Conservation (phyloP, 2,888 invertebrate species). For the Troilus luridus region DNA sequence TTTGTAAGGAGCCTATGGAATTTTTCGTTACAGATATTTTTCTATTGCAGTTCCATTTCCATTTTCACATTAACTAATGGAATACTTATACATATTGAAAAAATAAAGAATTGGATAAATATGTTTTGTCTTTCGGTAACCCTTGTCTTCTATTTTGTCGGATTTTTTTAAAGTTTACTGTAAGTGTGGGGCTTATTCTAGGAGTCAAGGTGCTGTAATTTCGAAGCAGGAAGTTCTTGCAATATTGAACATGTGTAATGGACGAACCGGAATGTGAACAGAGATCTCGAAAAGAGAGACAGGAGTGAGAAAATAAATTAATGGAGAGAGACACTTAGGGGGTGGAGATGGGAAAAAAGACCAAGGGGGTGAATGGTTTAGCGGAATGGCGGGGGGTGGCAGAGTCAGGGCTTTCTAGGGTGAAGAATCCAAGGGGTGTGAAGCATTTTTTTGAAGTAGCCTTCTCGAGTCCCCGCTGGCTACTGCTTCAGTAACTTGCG, state of each 20-base stretch:
- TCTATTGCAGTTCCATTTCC: too few relatives aligned
- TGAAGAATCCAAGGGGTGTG: not conserved
- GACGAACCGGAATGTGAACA: not conserved
- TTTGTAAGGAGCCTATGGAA: too few relatives aligned
- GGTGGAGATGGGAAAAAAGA: not conserved
- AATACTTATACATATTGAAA: too few relatives aligned
- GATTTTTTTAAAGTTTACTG: too few relatives aligned
- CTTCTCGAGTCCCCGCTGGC: not conserved
- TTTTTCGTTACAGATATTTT: too few relatives aligned
- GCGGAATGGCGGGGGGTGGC: conserved; percentile 29
- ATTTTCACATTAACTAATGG: too few relatives aligned
- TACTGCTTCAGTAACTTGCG: not conserved
- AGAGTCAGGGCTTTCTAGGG: conserved; percentile 36
- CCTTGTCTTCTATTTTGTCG: too few relatives aligned
- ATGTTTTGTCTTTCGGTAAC: too few relatives aligned
- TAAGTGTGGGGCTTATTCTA: not conserved
- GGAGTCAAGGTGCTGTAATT: not conserved
- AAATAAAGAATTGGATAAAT: too few relatives aligned
- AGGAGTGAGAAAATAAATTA: conserved; percentile 31
- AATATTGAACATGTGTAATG: conserved; percentile 48
- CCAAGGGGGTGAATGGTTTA: conserved; percentile 31
- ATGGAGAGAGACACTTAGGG: conserved; percentile 27
- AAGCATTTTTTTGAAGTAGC: not conserved
- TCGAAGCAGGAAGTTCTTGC: not conserved
- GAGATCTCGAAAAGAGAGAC: not conserved